A percentile compares a stretch with the other conserved stretches of the same genome.
Conservation (phyloP, 2,888 invertebrate genomes). For the Rhamnusium bicolor region DNA sequence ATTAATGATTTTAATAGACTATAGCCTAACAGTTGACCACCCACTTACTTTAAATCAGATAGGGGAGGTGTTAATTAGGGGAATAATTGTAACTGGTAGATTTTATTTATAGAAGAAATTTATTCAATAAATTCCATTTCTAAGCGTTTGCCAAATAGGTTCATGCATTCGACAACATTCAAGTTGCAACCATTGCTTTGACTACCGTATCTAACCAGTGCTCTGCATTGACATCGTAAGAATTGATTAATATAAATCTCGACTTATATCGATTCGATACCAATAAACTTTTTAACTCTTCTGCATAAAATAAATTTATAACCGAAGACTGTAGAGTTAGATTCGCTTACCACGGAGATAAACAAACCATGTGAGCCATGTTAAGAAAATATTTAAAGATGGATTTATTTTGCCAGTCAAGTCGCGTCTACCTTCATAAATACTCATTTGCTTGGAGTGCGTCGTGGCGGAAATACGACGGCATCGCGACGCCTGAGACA, state of each 20-base stretch:
- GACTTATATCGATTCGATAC: not conserved
- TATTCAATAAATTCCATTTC: not conserved
- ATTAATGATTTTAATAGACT: too few relatives aligned
- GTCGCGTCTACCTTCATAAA: slow-evolving; percentile 61
- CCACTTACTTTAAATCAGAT: not conserved
- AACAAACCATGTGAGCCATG: slow-evolving; percentile 20
- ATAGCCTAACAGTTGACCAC: too few relatives aligned
- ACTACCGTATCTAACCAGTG: not conserved
- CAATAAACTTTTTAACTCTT: not conserved
- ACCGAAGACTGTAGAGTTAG: not conserved
- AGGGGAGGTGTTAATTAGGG: not conserved
- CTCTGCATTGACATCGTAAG: not conserved
- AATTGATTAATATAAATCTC: not conserved
- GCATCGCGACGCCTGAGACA: slow-evolving; percentile 53
- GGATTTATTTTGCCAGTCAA: slow-evolving; percentile 58
- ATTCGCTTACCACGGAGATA: not conserved
- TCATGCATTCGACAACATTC: not conserved
- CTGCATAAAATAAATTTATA: slow-evolving; percentile 10
- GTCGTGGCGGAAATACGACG: slow-evolving; percentile 51
- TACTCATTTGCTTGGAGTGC: slow-evolving; percentile 60
- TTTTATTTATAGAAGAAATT: not conserved
- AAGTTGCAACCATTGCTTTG: not conserved
- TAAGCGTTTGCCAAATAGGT: not conserved
- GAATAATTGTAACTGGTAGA: not conserved
- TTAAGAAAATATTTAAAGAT: slow-evolving; percentile 52